These are phyloP conservation scores for Sinocyclocheilus rhinocerous DNA, from an alignment of 2,113 vertebrate species.

Conservation along the genomic window DNA sequence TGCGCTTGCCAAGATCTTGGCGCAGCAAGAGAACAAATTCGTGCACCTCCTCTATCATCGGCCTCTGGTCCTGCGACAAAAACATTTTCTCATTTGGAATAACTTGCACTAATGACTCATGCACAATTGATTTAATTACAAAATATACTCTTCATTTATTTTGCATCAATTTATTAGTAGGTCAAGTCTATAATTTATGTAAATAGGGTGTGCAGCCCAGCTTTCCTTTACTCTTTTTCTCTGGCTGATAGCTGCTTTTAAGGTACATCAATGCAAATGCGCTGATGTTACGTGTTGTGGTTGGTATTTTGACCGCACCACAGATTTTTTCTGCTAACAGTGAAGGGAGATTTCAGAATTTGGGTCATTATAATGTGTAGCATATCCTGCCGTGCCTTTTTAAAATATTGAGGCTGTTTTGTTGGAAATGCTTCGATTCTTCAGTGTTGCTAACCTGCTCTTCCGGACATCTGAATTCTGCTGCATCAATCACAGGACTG, in stretches of 20 bases:
- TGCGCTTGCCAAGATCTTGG: conserved; percentile 21
- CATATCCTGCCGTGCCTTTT: not conserved
- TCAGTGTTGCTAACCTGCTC: conserved; percentile 42
- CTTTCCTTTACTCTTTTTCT: not conserved
- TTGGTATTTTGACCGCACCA: not conserved
- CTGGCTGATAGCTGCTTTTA: not conserved
- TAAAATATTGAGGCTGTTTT: not conserved
- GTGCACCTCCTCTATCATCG: conserved; percentile 47
- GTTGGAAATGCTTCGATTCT: not conserved
- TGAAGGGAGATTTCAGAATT: not conserved
- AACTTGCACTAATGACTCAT: not conserved
- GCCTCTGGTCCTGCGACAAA: conserved; percentile 28
- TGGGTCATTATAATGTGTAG: conserved; percentile 3
- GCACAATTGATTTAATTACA: not conserved
- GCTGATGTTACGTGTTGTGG: not conserved
- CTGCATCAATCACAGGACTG: conserved; percentile 46
- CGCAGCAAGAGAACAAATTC: conserved; percentile 41
- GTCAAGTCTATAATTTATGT: not conserved
- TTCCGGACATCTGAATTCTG: not conserved
- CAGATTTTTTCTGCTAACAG: not conserved
- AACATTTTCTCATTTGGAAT: not conserved
- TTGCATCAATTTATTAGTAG: not conserved
- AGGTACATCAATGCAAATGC: too few relatives aligned
- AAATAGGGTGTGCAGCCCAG: not conserved
- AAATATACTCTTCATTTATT: not conserved